Evolutionary conservation across 2,888 invertebrate species (phyloP), one percentile per base, ranked within the genome.

Genomic region (Deilephila elpenor): DNA sequence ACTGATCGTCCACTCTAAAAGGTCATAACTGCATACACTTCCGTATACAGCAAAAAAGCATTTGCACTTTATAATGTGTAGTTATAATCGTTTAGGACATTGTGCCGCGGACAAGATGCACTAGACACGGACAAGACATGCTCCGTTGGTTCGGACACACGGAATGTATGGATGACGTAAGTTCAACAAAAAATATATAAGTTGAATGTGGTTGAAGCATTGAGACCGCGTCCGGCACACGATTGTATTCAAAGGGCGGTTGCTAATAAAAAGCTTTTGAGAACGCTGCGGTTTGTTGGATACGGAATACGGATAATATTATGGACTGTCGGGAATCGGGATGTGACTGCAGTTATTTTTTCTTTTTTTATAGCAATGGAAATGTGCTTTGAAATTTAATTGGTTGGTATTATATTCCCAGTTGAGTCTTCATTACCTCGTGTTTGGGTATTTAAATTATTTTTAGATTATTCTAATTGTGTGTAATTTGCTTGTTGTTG

Each of bases 211-310:
- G 67, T 67, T 67, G 51, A 64, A 67, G 67, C 44, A 51, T 51
- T 67, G 51, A 17, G 44, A 59, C 74, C 60, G 59, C 53, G 71
- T 67, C 59, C 73, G 71, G 71, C 73, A 72, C 34, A 59, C 67
- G 64, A 74, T 60, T 73, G 72, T 62, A 74, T 71, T 70, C 70
- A 53, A 61, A 70, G 56, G 51, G 71, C 32, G 70, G 51, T 70
- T 56, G 53, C 44, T 70, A 75, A 75, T 73, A 67, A 67, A 51
- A 67, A 25, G 51, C 17, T 67, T 25, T 67, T 62, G 17, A 14
- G 25, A 67, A 51, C 44, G 6, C 14, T 44, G 44, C 17, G 51
- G 44, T 25, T 44, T 51, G 62, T 17, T 62, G 37, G 56, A n/a
- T 56, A 56, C 34, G 34, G 34, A 34, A 56, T 56, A 56, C 34